Conservation (phyloP, 2,113 vertebrate genomes). For the Serilophus lunatus region DNA sequence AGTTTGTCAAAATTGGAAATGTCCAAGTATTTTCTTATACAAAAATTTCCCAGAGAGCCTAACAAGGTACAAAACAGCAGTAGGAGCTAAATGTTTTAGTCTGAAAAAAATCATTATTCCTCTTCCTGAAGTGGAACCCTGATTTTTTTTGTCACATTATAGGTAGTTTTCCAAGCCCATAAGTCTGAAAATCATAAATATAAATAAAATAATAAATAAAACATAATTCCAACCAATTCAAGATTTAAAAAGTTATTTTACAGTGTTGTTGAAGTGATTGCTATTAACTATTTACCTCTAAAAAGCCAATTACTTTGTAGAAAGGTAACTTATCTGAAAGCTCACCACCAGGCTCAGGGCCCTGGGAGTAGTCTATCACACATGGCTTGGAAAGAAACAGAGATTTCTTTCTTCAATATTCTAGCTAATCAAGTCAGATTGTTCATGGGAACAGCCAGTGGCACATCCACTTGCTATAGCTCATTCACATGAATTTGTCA, state of each 20-base stretch:
- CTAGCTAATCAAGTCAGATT: background rate
- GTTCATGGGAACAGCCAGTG: background rate
- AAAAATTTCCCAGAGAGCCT: background rate
- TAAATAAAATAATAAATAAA: background rate
- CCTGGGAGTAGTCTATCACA: background rate
- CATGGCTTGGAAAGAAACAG: background rate
- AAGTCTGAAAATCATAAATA: background rate
- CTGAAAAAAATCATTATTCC: background rate
- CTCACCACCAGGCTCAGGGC: background rate
- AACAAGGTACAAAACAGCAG: background rate
- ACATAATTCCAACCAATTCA: background rate
- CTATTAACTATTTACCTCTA: background rate
- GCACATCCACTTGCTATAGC: background rate
- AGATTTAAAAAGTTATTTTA: background rate
- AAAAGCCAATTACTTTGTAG: background rate
- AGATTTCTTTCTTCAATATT: background rate
- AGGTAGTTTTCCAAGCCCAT: background rate
- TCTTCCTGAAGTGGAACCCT: background rate
- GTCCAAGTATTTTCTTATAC: background rate
- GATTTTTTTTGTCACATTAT: background rate
- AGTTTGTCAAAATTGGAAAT: background rate
- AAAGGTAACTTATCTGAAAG: background rate
- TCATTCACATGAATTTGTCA: background rate
- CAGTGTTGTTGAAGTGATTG: background rate
- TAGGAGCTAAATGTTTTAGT: background rate